Evolutionary conservation across 2,888 invertebrate species (phyloP).

Genomic region (Tipula helvola): DNA sequence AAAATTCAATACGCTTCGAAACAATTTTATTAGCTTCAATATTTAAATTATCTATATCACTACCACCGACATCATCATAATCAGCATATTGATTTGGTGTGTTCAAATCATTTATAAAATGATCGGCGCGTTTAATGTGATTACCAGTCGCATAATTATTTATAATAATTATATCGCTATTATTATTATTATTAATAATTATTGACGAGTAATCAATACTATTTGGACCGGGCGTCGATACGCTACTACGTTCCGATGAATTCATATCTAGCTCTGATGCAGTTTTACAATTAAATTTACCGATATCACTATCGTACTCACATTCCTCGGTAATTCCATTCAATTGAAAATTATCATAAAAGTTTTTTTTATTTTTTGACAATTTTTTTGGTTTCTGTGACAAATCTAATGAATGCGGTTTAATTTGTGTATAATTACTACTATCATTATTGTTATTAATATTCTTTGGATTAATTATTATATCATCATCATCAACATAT

Average conservation of each 20-base stretch:
- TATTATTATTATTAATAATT: background rate
- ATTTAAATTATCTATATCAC: conserved; percentile 10
- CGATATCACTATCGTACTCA: conserved; percentile 18
- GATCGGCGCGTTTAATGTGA: background rate
- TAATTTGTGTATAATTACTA: background rate
- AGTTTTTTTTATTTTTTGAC: conserved; percentile 4
- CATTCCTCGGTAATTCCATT: conserved; percentile 17
- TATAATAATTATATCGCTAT: background rate
- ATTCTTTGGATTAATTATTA: background rate
- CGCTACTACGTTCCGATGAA: conserved; percentile 13
- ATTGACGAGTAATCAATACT: background rate
- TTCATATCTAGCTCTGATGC: background rate
- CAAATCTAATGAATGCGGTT: conserved; percentile 15
- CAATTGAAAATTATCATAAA: conserved; percentile 10
- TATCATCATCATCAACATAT: background rate
- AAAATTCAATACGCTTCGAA: conserved; percentile 34
- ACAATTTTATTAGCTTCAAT: conserved; percentile 19
- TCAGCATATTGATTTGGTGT: conserved; percentile 10
- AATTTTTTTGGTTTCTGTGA: conserved; percentile 13
- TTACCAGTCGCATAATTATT: background rate
- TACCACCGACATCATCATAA: background rate
- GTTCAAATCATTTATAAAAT: conserved; percentile 16
- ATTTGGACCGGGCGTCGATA: background rate
- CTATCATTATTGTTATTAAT: conserved; percentile 5
- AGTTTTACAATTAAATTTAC: conserved; percentile 17